Evolutionary conservation across 2,888 invertebrate species (phyloP).

Genomic region (Acronicta leporina): DNA sequence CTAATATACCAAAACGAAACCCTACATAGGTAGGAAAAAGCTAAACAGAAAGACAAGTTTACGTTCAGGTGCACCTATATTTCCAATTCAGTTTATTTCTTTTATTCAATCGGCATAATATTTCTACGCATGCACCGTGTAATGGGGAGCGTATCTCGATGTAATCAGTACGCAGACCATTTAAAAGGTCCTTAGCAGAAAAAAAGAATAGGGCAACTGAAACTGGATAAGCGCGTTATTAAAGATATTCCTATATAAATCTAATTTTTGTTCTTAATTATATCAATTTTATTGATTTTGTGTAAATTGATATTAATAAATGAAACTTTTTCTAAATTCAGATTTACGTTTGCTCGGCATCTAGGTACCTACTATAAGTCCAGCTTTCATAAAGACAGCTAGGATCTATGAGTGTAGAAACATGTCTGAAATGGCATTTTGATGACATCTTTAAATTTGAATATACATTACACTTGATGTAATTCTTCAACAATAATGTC

Average conservation of each 20-base stretch:
- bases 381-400: too few species aligned
- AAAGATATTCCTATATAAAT: constrained; percentile 25
- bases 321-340: too few species aligned
- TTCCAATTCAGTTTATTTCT: constrained; percentile 35
- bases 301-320: too few species aligned
- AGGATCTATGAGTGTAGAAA: not conserved
- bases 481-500: constrained; percentile 41
- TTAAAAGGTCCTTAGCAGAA: constrained; percentile 49
- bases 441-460: not conserved
- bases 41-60: constrained; percentile 11
- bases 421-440: not conserved
- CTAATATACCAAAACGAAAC: not conserved
- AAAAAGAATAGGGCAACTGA: constrained; percentile 34
- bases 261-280: not conserved
- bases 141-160: constrained; percentile 42
- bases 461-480: not conserved
- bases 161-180: constrained; percentile 48
- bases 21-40: not conserved
- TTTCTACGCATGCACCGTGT: constrained; percentile 43
- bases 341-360: too few species aligned
- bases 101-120: constrained; percentile 34
- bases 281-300: too few species aligned
- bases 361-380: too few species aligned
- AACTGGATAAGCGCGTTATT: constrained; percentile 30
- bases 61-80: constrained; percentile 32